phyloP scores from a whole-genome alignment of 2,888 invertebrate genomes.

The Drosophila pegasa region DNA sequence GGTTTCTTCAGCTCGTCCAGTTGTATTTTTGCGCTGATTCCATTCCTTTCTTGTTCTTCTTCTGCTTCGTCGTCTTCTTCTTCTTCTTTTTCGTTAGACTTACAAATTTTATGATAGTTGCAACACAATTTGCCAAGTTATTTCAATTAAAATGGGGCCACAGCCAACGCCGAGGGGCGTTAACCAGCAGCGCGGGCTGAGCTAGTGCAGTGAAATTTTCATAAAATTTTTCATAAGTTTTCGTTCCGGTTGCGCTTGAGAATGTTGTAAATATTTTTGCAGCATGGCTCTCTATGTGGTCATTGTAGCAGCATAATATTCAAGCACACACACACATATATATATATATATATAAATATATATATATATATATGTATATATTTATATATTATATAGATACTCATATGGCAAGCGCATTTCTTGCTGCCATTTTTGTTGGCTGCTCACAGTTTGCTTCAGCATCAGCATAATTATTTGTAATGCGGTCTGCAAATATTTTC shows the following conservation, averaged over 20 bases:
- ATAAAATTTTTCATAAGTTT: conserved; percentile 79
- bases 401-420: conserved; percentile 19
- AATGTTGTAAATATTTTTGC: conserved; percentile 73
- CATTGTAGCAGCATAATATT: conserved; percentile 49
- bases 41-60: neutral
- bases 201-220: conserved; percentile 56
- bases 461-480: conserved; percentile 75
- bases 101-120: conserved; percentile 48
- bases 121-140: conserved; percentile 51
- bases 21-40: conserved; percentile 15
- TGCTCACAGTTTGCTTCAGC: conserved; percentile 60
- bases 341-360: conserved; percentile 10
- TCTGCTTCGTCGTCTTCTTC: neutral
- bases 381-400: conserved; percentile 1
- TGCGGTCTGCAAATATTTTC: conserved; percentile 56
- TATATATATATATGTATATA: neutral
- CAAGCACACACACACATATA: conserved; percentile 4
- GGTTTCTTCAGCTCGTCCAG: conserved; percentile 16
- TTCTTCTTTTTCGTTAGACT: conserved; percentile 1
- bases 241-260: conserved; percentile 75
- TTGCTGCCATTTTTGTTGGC: conserved; percentile 27
- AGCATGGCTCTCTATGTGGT: conserved; percentile 65
- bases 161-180: conserved; percentile 19
- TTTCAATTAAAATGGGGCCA: conserved; percentile 72
- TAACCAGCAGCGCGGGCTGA: conserved; percentile 6